Evolutionary conservation across 92 coral and sea anemone species (phyloP).

Genomic region (Heliopora coerulea): DNA sequence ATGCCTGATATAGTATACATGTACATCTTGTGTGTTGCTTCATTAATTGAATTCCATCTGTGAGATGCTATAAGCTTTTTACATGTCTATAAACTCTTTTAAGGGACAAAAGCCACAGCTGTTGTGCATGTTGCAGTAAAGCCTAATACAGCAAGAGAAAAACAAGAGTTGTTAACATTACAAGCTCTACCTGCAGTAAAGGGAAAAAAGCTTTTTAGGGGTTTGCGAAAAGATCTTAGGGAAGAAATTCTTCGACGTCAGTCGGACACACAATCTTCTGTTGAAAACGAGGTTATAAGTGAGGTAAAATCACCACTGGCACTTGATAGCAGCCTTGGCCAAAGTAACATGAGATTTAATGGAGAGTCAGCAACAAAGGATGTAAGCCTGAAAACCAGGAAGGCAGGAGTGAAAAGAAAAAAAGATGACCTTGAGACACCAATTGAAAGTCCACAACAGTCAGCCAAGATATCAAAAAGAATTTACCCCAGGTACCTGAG

Average conservation of each 20-base stretch:
- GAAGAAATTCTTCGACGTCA: constrained; percentile 38
- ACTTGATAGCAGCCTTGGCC: background rate
- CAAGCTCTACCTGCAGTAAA: constrained; percentile 21
- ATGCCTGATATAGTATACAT: no score
- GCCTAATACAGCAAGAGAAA: constrained; percentile 27
- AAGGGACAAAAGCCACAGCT: constrained; percentile 42
- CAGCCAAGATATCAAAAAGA: background rate
- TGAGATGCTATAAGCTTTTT: no score
- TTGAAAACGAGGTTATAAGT: background rate
- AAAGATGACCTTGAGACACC: constrained; percentile 22
- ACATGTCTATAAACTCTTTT: background rate
- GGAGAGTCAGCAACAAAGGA: background rate
- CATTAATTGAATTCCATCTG: no score
- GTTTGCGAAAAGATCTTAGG: constrained; percentile 26
- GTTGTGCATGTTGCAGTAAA: constrained; percentile 62
- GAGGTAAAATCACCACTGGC: background rate
- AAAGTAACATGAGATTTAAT: constrained; percentile 5
- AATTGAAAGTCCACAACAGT: constrained; percentile 2
- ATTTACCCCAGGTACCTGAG: background rate
- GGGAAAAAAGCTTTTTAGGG: constrained; percentile 27
- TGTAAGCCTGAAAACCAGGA: background rate
- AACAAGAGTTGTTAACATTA: constrained; percentile 43
- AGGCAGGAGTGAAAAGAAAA: constrained; percentile 13
- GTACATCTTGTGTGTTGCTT: no score
- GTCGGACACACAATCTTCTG: constrained; percentile 8